phyloP scores from a whole-genome alignment of 2,113 vertebrate species.

The Hippocampus abdominalis region DNA sequence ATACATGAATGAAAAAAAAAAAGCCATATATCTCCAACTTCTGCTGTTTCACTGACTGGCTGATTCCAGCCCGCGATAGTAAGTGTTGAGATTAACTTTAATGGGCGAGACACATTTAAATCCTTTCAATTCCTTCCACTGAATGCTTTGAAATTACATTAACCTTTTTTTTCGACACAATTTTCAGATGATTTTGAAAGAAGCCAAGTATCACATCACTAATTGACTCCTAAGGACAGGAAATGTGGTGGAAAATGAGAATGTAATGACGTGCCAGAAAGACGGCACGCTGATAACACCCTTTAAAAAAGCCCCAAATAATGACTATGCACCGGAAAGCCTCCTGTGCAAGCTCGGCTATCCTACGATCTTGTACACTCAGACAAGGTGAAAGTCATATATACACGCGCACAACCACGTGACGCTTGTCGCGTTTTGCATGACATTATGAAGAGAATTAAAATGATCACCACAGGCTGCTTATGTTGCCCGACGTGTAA shows the following conservation, averaged over 20 bases:
- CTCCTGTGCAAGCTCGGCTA: conserved; percentile 7
- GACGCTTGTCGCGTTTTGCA: conserved; percentile 31
- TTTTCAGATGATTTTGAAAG: conserved; percentile 52
- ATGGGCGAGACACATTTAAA: conserved; percentile 46
- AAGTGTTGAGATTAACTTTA: conserved; percentile 34
- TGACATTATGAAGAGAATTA: conserved; percentile 43
- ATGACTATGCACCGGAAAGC: conserved; percentile 18
- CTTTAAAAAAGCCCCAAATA: conserved; percentile 56
- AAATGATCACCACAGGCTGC: conserved; percentile 35
- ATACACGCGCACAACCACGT: conserved; percentile 17
- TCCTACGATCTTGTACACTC: conserved; percentile 19
- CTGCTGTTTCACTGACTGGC: conserved; percentile 13
- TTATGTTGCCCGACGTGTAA: conserved; percentile 60
- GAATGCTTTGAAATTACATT: conserved; percentile 67
- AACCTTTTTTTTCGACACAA: conserved; percentile 59
- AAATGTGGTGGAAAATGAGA: conserved; percentile 74
- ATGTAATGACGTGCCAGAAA: conserved; percentile 60
- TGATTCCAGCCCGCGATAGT: conserved; percentile 37
- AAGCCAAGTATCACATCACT: conserved; percentile 62
- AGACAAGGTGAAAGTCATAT: conserved; percentile 28
- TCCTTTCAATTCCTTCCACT: conserved; percentile 46
- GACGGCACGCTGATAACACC: conserved; percentile 52
- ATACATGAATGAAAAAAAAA: background rate
- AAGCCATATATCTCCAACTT: conserved; percentile 33
- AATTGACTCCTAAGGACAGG: conserved; percentile 71